Base-by-base conservation (phyloP, 2,797 vertebrate species). In the Valencia hispanica region DNA sequence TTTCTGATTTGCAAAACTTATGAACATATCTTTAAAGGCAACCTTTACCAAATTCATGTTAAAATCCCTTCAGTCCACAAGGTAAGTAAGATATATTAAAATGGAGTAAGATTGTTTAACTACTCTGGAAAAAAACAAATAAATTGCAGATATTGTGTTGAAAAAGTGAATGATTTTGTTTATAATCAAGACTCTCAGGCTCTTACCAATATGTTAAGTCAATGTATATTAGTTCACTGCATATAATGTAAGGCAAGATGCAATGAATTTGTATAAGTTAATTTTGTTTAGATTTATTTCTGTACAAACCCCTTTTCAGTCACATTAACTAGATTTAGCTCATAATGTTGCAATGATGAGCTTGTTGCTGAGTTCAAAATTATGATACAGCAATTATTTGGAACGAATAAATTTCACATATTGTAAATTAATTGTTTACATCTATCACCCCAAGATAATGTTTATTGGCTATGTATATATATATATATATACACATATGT, bases 291-390 rank as follows among this genome's bases (percentile, higher is more conserved):
- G 17, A 34, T 5, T 1, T 32, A n/a, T 61, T 34, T 61, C 30
- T 34, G 30, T 20, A 25, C 57, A 59, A 45, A 59, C 57, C 6
- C 57, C 1, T 57, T n/a, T 43, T 47, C 66, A 61, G 22, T 32
- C 1, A 47, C 4, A 32, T 36, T 25, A 50, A 51, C n/a, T 68
- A 43, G 17, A 63, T 73, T 65, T 1, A 50, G 34, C 72, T 59
- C 2, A 74, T 57, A 50, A 48, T 61, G 9, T 69, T 74, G 51
- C 73, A 25, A 68, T 68, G 45, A 51, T 78, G 84, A 79, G 2
- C 39, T 43, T 57, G 45, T 73, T 1, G 20, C 20, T 25, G 43
- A 63, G 45, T 75, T 72, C 47, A 74, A 72, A 45, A 76, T 69
- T 74, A n/a, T 53, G 36, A 66, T 72, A 76, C 1, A 39, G n/a